A percentile compares a stretch with the other conserved stretches of the same genome.
These are phyloP conservation scores for Oscheius onirici DNA, from an alignment of 2,888 invertebrate species.

Conservation along the genomic window DNA sequence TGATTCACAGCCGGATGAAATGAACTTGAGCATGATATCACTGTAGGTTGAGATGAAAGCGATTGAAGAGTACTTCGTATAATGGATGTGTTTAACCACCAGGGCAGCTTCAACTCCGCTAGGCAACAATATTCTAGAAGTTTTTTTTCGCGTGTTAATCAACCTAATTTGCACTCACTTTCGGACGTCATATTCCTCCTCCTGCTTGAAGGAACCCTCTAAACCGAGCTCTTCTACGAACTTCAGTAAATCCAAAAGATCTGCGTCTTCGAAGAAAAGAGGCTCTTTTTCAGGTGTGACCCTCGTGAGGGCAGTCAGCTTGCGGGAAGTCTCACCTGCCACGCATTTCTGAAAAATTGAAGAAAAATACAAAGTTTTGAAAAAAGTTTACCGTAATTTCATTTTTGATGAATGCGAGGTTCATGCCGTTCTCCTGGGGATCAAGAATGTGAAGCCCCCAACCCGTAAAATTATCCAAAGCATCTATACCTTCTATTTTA, in stretches of 20 bases:
- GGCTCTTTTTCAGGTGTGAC: constrained; percentile 13
- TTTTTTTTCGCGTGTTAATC: neutral
- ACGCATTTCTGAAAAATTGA: constrained; percentile 5
- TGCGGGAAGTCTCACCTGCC: neutral
- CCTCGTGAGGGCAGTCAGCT: constrained; percentile 13
- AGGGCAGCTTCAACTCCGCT: constrained; percentile 10
- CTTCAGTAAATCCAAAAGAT: neutral
- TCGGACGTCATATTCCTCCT: constrained; percentile 13
- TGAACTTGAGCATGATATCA: constrained; percentile 23
- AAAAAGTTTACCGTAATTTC: neutral
- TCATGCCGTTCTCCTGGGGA: neutral
- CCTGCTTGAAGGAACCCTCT: constrained; percentile 1
- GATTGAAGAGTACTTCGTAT: constrained; percentile 24
- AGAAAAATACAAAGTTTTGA: too few species aligned
- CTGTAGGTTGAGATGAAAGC: constrained; percentile 11
- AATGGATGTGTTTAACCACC: constrained; percentile 23
- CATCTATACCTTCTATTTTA: neutral
- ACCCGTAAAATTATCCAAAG: constrained; percentile 1
- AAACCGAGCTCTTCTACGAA: constrained; percentile 5
- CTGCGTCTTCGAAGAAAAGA: constrained; percentile 11
- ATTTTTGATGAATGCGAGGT: constrained; percentile 1
- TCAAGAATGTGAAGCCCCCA: constrained; percentile 19
- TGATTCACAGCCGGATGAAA: constrained; percentile 9
- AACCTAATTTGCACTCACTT: neutral
- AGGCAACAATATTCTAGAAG: constrained; percentile 1